Percentiles rank a stretch among this genome's conserved stretches.
These are phyloP conservation scores for Mallotus villosus DNA, from an alignment of 2,797 vertebrate species.

Conservation along the genomic window DNA sequence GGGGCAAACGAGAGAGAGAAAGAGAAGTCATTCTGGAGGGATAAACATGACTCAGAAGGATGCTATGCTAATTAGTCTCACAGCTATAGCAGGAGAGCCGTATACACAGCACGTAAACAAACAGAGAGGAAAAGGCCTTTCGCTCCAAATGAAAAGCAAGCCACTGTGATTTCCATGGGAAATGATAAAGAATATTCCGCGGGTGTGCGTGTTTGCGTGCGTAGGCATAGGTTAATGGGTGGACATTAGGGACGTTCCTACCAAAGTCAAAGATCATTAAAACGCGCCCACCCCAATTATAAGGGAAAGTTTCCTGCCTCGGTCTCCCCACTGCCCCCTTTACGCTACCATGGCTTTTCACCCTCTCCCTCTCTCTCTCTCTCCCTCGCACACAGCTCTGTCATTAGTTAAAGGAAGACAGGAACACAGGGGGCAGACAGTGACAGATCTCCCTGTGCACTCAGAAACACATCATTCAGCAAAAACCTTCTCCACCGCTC, in stretches of 20 bases:
- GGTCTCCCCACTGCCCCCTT: constrained; percentile 23
- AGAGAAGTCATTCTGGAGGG: constrained; percentile 12
- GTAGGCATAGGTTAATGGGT: background rate
- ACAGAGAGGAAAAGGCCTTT: constrained; percentile 4
- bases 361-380: constrained; percentile 10
- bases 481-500: constrained; percentile 57
- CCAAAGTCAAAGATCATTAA: no score
- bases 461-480: constrained; percentile 71
- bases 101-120: constrained; percentile 32
- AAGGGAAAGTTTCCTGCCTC: constrained; percentile 5
- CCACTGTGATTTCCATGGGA: background rate
- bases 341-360: constrained; percentile 37
- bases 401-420: constrained; percentile 66
- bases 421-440: constrained; percentile 63
- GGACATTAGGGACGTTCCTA: no score
- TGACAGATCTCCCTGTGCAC: constrained; percentile 68
- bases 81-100: constrained; percentile 15
- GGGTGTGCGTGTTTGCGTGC: constrained; percentile 1
- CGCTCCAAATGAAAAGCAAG: constrained; percentile 1
- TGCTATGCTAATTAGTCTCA: constrained; percentile 31
- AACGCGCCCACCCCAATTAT: background rate
- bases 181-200: no score
- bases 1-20: constrained; percentile 1
- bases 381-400: constrained; percentile 29
- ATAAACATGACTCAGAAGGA: constrained; percentile 38